These are phyloP conservation scores for Hyalella azteca DNA, from an alignment of 2,888 invertebrate genomes.

Conservation along the genomic window DNA sequence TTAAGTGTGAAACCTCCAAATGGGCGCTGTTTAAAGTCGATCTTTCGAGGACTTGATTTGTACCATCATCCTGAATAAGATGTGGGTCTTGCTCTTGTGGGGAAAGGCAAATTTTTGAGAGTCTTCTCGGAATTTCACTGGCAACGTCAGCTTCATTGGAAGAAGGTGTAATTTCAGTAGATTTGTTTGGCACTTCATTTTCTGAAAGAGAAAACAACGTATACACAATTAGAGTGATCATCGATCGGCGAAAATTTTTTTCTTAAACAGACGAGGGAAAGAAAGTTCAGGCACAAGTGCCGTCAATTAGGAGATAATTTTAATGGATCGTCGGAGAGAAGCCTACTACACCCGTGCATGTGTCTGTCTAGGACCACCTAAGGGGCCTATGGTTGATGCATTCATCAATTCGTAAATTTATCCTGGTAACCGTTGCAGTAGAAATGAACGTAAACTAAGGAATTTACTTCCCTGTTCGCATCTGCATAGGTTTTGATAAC, in stretches of 20 bases:
- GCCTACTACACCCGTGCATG: no score
- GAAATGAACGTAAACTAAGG: no score
- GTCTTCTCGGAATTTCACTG: background rate
- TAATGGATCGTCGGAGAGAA: background rate
- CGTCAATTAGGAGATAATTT: conserved; percentile 23
- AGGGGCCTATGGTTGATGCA: no score
- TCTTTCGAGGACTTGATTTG: no score
- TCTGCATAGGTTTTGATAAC: no score
- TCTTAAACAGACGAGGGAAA: conserved; percentile 1
- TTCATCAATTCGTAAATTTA: no score
- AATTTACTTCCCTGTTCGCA: no score
- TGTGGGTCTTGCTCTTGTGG: background rate
- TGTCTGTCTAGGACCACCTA: no score
- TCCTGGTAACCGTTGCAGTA: no score
- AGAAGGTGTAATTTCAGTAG: background rate
- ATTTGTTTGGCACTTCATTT: conserved; percentile 4
- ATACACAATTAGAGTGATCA: conserved; percentile 24
- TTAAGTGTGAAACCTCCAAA: no score
- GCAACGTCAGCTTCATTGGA: background rate
- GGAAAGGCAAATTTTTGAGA: background rate
- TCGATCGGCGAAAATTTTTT: background rate
- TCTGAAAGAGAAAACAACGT: conserved; percentile 17
- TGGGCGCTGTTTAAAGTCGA: no score
- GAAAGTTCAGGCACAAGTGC: background rate
- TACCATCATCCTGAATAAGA: background rate